These are phyloP conservation scores for Sebastes glaucus DNA, from an alignment of 2,797 vertebrate species.

Conservation along the genomic window DNA sequence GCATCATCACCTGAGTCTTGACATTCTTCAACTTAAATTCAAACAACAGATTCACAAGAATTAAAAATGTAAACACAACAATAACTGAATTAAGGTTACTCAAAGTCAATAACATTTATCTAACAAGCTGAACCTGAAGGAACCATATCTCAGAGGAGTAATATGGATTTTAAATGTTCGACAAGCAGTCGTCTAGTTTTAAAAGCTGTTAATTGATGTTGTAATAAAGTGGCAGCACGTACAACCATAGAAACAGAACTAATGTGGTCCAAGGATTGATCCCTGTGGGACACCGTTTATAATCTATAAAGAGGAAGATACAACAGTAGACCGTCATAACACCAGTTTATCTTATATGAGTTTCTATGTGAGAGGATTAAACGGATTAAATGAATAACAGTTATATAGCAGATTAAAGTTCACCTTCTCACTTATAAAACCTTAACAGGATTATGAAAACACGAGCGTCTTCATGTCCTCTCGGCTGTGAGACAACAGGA, in stretches of 20 bases:
- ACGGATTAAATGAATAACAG: background rate
- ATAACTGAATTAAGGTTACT: background rate
- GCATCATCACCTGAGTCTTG: no score
- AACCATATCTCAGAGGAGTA: background rate
- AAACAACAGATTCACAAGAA: background rate
- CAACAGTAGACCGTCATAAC: background rate
- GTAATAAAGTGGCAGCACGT: background rate
- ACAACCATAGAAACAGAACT: background rate
- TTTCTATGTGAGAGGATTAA: background rate
- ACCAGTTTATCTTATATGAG: background rate
- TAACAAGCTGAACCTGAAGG: background rate
- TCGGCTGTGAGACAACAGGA: background rate
- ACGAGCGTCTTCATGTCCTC: background rate
- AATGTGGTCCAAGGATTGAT: background rate
- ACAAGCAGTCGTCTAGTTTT: background rate
- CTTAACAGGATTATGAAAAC: constrained; percentile 27
- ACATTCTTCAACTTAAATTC: no score
- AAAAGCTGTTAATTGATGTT: no score
- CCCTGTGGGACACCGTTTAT: background rate
- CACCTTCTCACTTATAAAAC: constrained; percentile 31
- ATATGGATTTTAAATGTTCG: background rate
- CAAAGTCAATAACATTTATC: background rate
- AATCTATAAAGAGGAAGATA: background rate
- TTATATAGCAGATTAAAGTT: background rate
- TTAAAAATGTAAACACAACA: background rate